Evolutionary conservation across 2,888 invertebrate species (phyloP).

Genomic region (Mellilla xanthometata): DNA sequence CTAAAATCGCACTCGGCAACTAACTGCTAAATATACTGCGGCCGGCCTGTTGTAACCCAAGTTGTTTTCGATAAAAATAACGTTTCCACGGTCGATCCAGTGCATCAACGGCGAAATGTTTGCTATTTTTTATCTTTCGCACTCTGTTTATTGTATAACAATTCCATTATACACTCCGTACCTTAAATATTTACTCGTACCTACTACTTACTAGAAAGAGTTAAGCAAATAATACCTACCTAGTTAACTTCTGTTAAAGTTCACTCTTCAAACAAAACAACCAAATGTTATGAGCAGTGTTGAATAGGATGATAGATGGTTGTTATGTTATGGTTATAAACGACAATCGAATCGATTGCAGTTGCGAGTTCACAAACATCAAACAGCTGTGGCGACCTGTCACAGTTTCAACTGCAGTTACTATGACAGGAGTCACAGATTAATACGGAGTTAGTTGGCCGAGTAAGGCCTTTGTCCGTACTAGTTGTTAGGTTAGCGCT

Average conservation of each 20-base stretch:
- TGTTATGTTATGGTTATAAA: slow-evolving; percentile 41
- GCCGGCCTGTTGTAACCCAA: slow-evolving; percentile 36
- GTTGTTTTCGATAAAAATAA: slow-evolving; percentile 28
- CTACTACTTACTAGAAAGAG: too few species aligned
- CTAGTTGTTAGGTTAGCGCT: background rate
- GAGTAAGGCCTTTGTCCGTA: slow-evolving; percentile 48
- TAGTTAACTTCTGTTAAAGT: too few species aligned
- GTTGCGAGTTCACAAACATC: slow-evolving; percentile 68
- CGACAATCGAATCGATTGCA: slow-evolving; percentile 59
- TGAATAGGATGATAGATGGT: background rate
- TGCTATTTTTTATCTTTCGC: background rate
- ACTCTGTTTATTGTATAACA: too few species aligned
- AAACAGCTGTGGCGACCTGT: slow-evolving; percentile 70
- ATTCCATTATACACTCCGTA: too few species aligned
- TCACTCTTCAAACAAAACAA: too few species aligned
- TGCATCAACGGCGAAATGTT: background rate
- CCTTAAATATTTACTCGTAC: too few species aligned
- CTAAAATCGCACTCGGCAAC: slow-evolving; percentile 40
- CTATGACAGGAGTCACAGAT: background rate
- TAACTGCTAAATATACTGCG: slow-evolving; percentile 1
- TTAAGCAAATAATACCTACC: too few species aligned
- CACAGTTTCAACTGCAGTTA: slow-evolving; percentile 15
- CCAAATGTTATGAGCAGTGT: background rate
- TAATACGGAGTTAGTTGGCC: background rate
- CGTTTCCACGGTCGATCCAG: slow-evolving; percentile 2